phyloP scores from a whole-genome alignment of 2,797 vertebrate species.

The Diglossa cyanea region DNA sequence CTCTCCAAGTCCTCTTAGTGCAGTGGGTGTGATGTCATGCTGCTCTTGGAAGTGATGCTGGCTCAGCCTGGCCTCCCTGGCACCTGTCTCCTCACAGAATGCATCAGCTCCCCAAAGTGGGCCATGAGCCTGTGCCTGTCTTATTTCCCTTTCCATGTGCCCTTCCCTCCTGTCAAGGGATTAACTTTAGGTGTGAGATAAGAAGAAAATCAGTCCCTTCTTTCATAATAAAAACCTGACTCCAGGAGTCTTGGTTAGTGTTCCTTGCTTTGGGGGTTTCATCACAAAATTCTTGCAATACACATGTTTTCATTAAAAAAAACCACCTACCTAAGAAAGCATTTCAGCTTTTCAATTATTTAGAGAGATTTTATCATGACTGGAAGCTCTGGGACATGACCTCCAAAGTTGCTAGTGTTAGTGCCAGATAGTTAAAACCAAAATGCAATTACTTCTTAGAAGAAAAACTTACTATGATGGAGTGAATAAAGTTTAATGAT shows the following conservation, averaged over 20 bases:
- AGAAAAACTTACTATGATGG: neutral
- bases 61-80: neutral
- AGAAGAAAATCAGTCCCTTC: neutral
- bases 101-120: neutral
- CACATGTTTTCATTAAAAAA: neutral
- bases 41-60: neutral
- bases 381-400: neutral
- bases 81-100: neutral
- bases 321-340: neutral
- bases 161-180: neutral
- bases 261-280: neutral
- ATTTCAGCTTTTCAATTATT: neutral
- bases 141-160: neutral
- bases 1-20: fast-evolving
- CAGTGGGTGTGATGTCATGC: neutral
- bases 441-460: neutral
- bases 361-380: neutral
- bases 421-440: neutral
- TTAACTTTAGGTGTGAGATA: neutral
- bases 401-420: neutral
- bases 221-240: neutral
- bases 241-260: neutral
- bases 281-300: neutral
- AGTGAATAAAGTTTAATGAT: neutral
- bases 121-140: neutral